Conservation (phyloP, 2,888 invertebrate genomes). For the Lasioglossum malachurum region DNA sequence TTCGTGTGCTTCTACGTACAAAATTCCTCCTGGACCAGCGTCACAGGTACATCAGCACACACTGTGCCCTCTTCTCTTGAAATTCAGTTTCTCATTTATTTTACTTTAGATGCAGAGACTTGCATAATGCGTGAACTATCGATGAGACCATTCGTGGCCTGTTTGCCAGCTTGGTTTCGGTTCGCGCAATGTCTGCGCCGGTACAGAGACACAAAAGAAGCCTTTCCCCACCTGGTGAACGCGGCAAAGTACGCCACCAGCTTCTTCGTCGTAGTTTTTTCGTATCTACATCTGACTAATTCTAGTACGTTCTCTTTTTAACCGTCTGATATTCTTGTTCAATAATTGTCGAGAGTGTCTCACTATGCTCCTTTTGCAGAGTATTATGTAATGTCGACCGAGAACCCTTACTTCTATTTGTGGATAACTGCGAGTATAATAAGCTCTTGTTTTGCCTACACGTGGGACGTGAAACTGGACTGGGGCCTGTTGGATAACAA, state of each 20-base stretch:
- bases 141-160: conserved; percentile 92
- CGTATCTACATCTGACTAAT: conserved; percentile 89
- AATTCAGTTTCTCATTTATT: not conserved
- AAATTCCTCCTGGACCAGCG: conserved; percentile 87
- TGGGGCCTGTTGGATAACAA: conserved; percentile 98
- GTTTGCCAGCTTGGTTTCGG: conserved; percentile 98
- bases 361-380: conserved; percentile 74
- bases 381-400: conserved; percentile 85
- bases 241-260: conserved; percentile 99
- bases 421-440: conserved; percentile 95
- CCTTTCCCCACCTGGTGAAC: conserved; percentile 98
- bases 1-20: conserved; percentile 95
- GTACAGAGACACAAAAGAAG: conserved; percentile 96
- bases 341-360: not conserved
- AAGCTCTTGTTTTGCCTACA: conserved; percentile 97
- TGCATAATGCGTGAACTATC: conserved; percentile 84
- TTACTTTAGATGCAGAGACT: conserved; percentile 83
- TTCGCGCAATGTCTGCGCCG: conserved; percentile 98
- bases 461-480: conserved; percentile 99
- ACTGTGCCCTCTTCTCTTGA: not conserved
- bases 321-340: not conserved
- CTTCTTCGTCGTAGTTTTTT: conserved; percentile 97
- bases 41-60: conserved; percentile 70
- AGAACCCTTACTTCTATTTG: conserved; percentile 94
- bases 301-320: conserved; percentile 85